A percentile compares a stretch with the other conserved stretches of the same genome.
These are phyloP conservation scores for Leptonema lineaticorne DNA, from an alignment of 1,140 invertebrate species.

Conservation along the genomic window DNA sequence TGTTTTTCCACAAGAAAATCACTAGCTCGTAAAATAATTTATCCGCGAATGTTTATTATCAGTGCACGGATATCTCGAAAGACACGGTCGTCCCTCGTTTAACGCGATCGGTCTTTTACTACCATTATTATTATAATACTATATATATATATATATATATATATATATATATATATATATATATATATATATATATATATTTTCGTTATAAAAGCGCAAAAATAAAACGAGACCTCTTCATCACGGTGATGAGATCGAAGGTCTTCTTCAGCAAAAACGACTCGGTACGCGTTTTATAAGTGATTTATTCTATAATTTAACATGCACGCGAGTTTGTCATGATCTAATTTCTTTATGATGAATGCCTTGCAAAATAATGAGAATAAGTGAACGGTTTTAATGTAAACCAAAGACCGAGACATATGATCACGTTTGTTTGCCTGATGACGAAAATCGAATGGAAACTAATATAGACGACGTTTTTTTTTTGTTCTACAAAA, in stretches of 20 bases:
- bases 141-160: not conserved
- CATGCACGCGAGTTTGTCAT: constrained; percentile 26
- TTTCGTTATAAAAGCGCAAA: not conserved
- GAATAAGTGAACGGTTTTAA: constrained; percentile 24
- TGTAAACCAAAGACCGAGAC: not conserved
- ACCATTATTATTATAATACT: too few relatives aligned
- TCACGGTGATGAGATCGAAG: not conserved
- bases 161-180: not conserved
- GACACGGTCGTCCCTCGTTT: too few relatives aligned
- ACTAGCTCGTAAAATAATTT: too few relatives aligned
- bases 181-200: not conserved
- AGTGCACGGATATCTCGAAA: too few relatives aligned
- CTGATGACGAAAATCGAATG: too few relatives aligned
- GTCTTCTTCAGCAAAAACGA: not conserved
- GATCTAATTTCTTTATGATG: constrained; percentile 30
- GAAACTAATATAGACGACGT: too few relatives aligned
- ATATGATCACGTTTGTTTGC: constrained; percentile 15
- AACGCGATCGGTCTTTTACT: too few relatives aligned
- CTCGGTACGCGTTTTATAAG: not conserved
- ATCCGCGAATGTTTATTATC: too few relatives aligned
- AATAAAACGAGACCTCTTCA: not conserved
- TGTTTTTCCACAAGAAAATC: too few relatives aligned
- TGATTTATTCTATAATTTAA: constrained; percentile 11
- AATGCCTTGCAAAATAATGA: constrained; percentile 21
- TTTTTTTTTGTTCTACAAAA: too few relatives aligned